These are phyloP conservation scores for Lucilia sericata DNA, from an alignment of 1,140 invertebrate species.

Conservation along the genomic window DNA sequence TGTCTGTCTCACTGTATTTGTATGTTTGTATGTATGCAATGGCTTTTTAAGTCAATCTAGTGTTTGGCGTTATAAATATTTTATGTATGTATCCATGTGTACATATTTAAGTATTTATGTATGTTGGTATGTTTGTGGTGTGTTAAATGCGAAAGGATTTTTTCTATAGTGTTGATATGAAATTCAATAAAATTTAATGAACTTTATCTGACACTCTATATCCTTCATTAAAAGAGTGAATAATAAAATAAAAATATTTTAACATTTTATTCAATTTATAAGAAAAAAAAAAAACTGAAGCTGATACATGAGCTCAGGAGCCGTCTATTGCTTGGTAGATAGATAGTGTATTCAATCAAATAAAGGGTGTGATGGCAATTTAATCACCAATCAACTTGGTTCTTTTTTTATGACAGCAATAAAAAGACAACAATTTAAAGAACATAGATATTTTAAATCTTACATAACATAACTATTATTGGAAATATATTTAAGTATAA, in stretches of 20 bases:
- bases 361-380: too few relatives aligned
- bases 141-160: neutral
- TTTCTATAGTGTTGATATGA: neutral
- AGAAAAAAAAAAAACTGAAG: neutral
- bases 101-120: too few relatives aligned
- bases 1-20: neutral
- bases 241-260: neutral
- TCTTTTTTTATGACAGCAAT: too few relatives aligned
- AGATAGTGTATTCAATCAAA: too few relatives aligned
- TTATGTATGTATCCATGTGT: neutral
- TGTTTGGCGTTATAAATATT: neutral
- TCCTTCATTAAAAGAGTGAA: slow-evolving; percentile 10
- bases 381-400: too few relatives aligned
- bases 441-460: too few relatives aligned
- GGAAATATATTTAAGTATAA: too few relatives aligned
- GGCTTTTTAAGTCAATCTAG: neutral
- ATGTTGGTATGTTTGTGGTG: neutral
- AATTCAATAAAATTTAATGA: slow-evolving; percentile 18
- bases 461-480: too few relatives aligned
- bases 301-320: neutral
- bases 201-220: slow-evolving; percentile 11
- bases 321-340: too few relatives aligned
- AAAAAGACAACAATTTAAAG: too few relatives aligned
- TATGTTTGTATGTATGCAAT: neutral
- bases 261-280: neutral